phyloP scores from a whole-genome alignment of 2,888 invertebrate species.

The Ypsolopha scabrella region DNA sequence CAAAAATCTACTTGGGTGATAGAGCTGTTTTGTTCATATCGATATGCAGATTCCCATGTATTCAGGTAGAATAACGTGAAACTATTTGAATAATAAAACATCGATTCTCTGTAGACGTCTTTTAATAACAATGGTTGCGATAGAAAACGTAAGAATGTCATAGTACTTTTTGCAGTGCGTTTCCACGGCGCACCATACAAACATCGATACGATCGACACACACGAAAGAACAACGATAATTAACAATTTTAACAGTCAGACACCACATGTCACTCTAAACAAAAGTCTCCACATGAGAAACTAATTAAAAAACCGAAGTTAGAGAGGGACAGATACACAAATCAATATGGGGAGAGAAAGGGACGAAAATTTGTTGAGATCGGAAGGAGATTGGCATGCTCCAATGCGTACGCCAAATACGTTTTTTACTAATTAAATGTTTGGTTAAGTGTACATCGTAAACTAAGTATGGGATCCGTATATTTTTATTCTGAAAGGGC shows the following conservation, averaged over 20 bases:
- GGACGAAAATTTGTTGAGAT: conserved; percentile 32
- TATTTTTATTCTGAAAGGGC: too few relatives aligned
- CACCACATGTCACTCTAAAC: conserved; percentile 64
- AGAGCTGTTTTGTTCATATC: too few relatives aligned
- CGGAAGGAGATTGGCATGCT: conserved; percentile 63
- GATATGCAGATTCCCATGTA: too few relatives aligned
- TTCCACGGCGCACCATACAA: background rate
- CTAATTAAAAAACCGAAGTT: conserved; percentile 46
- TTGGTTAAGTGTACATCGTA: too few relatives aligned
- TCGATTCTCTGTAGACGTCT: too few relatives aligned
- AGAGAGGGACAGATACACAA: conserved; percentile 22
- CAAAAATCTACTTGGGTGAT: too few relatives aligned
- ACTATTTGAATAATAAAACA: too few relatives aligned
- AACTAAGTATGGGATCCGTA: too few relatives aligned
- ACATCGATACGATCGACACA: conserved; percentile 3
- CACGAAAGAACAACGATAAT: background rate
- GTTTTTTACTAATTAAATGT: conserved; percentile 58
- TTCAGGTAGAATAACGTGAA: too few relatives aligned
- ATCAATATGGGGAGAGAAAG: conserved; percentile 17
- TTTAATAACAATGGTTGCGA: too few relatives aligned
- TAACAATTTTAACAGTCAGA: conserved; percentile 11
- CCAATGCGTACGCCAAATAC: conserved; percentile 57
- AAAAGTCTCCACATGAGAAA: conserved; percentile 59
- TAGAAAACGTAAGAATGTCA: too few relatives aligned
- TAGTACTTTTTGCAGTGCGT: too few relatives aligned